Percentiles rank a stretch among this genome's conserved stretches.
phyloP scores from a whole-genome alignment of 2,797 vertebrate genomes.

The Sphenodon punctatus region DNA sequence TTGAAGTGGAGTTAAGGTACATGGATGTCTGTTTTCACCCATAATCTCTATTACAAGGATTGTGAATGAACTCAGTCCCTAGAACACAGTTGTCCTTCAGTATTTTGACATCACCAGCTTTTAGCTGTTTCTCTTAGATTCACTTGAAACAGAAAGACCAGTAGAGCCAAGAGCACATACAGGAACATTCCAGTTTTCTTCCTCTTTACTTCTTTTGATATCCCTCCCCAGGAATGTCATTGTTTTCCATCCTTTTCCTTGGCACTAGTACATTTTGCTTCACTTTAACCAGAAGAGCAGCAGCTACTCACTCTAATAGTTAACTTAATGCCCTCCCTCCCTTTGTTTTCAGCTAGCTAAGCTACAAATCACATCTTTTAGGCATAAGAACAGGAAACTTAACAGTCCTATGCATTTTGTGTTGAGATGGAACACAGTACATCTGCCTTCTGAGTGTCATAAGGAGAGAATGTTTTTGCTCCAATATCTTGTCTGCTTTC shows the following conservation, averaged over 20 bases:
- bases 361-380: neutral
- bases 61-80: rapidly evolving
- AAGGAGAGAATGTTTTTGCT: neutral
- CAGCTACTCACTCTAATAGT: conserved; percentile 16
- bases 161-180: neutral
- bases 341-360: neutral
- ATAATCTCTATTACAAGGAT: no score
- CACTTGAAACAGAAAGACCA: neutral
- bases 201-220: neutral
- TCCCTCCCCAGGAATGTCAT: neutral
- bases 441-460: neutral
- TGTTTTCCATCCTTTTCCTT: neutral
- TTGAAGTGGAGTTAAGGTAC: no score
- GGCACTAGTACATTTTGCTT: neutral
- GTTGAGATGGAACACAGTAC: neutral
- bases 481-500: neutral
- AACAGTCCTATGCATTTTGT: neutral
- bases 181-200: neutral
- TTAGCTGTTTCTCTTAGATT: neutral
- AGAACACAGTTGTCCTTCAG: neutral
- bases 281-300: neutral
- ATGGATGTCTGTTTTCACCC: no score
- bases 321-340: rapidly evolving
- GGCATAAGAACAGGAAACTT: conserved; percentile 10
- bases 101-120: rapidly evolving